A percentile compares a stretch with the other conserved stretches of the same genome.
Conservation (phyloP, 2,797 vertebrate species). For the Cichlasoma orientale region DNA sequence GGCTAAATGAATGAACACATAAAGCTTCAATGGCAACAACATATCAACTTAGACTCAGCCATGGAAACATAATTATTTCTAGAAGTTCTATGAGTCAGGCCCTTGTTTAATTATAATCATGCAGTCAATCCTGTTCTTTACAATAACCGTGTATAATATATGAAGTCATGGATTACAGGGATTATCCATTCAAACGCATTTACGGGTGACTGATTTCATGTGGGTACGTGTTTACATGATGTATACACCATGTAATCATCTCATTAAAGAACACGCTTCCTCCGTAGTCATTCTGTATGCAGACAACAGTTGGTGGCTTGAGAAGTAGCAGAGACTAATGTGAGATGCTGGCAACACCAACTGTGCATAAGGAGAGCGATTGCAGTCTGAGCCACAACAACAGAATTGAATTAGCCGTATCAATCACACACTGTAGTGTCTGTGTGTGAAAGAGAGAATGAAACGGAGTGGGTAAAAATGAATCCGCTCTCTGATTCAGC, state of each 20-base stretch:
- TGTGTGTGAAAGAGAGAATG: neutral
- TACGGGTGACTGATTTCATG: constrained; percentile 23
- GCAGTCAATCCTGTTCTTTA: constrained; percentile 48
- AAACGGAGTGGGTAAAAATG: neutral
- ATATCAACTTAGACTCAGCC: neutral
- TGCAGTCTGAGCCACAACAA: constrained; percentile 33
- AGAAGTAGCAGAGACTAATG: constrained; percentile 45
- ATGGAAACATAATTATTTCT: constrained; percentile 38
- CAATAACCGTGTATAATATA: constrained; percentile 47
- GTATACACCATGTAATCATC: constrained; percentile 44
- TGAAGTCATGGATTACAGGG: constrained; percentile 49
- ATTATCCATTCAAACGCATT: constrained; percentile 51
- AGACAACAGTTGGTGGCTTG: constrained; percentile 46
- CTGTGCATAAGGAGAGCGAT: constrained; percentile 37
- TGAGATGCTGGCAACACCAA: constrained; percentile 18
- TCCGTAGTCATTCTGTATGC: neutral
- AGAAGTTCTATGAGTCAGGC: constrained; percentile 39
- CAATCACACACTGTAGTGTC: constrained; percentile 33
- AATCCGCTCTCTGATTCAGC: neutral
- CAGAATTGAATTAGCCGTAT: constrained; percentile 53
- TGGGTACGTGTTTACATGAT: constrained; percentile 43
- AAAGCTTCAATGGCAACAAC: neutral
- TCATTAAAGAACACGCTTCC: constrained; percentile 37
- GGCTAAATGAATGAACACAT: neutral
- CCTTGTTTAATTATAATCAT: constrained; percentile 52